A percentile compares a stretch with the other conserved stretches of the same genome.
Evolutionary conservation across 2,888 invertebrate genomes (phyloP).

Genomic region (Teleogryllus oceanicus): DNA sequence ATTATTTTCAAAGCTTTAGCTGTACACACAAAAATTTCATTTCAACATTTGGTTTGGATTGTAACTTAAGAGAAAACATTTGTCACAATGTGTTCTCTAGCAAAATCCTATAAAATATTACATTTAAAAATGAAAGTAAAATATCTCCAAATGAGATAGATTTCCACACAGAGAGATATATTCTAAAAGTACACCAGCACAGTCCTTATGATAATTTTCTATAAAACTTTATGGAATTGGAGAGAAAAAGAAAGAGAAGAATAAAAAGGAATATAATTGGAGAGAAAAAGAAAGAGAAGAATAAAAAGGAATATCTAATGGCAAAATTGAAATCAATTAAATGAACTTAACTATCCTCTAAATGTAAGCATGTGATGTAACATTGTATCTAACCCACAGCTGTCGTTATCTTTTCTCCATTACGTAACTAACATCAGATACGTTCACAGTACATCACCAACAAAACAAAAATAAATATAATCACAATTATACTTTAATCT

Average conservation of each 20-base stretch:
- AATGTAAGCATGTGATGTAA: too few species aligned
- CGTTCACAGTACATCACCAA: too few species aligned
- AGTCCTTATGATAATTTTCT: not conserved
- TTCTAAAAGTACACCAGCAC: not conserved
- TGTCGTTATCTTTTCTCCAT: too few species aligned
- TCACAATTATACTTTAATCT: too few species aligned
- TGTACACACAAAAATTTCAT: not conserved
- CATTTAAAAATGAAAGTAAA: not conserved
- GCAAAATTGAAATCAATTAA: too few species aligned
- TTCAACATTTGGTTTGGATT: not conserved
- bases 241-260: not conserved
- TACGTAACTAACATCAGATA: too few species aligned
- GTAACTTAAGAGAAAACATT: not conserved
- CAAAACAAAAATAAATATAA: too few species aligned
- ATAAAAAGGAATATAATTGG: not conserved
- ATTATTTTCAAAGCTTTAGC: slow-evolving; percentile 3
- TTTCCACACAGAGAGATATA: not conserved
- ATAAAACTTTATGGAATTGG: not conserved
- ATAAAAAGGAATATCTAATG: too few species aligned
- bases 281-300: not conserved
- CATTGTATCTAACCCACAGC: too few species aligned
- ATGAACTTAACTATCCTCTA: too few species aligned
- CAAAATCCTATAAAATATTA: not conserved
- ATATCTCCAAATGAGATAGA: not conserved
- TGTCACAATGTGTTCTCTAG: not conserved